A percentile compares a stretch with the other conserved stretches of the same genome.
phyloP scores from a whole-genome alignment of 2,797 vertebrate genomes.

The Dryobates pubescens region DNA sequence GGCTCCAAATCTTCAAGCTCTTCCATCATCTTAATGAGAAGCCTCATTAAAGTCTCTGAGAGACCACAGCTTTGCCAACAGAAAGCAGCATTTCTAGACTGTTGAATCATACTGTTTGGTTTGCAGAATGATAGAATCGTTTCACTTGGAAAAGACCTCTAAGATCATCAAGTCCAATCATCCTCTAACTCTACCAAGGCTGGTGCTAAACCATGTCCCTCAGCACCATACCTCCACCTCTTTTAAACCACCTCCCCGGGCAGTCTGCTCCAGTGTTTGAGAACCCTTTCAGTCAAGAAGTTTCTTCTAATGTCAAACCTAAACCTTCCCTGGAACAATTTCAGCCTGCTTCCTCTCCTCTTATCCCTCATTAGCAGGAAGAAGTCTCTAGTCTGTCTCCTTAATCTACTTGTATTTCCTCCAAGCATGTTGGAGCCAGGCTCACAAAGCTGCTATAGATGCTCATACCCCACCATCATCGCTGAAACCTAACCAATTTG shows the following conservation, averaged over 20 bases:
- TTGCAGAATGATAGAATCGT: neutral
- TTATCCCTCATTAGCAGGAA: too few species aligned
- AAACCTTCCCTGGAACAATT: too few species aligned
- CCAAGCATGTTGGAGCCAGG: neutral
- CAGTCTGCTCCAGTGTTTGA: too few species aligned
- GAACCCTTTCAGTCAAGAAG: too few species aligned
- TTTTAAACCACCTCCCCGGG: too few species aligned
- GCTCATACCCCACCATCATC: neutral
- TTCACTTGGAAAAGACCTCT: too few species aligned
- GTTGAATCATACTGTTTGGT: neutral
- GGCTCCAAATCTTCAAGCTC: neutral
- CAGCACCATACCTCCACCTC: too few species aligned
- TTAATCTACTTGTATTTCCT: neutral
- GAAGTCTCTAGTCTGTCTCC: neutral
- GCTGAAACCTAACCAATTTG: neutral
- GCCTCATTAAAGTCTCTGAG: neutral
- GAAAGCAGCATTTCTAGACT: neutral
- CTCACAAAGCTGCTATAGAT: neutral
- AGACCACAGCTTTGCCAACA: neutral
- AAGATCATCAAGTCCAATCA: too few species aligned
- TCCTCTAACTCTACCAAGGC: too few species aligned
- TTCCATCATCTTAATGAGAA: neutral
- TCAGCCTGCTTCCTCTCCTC: too few species aligned
- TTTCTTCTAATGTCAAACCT: too few species aligned
- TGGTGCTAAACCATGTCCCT: too few species aligned